Conservation (phyloP, 2,888 invertebrate genomes). For the Caenorhabditis auriculariae region DNA sequence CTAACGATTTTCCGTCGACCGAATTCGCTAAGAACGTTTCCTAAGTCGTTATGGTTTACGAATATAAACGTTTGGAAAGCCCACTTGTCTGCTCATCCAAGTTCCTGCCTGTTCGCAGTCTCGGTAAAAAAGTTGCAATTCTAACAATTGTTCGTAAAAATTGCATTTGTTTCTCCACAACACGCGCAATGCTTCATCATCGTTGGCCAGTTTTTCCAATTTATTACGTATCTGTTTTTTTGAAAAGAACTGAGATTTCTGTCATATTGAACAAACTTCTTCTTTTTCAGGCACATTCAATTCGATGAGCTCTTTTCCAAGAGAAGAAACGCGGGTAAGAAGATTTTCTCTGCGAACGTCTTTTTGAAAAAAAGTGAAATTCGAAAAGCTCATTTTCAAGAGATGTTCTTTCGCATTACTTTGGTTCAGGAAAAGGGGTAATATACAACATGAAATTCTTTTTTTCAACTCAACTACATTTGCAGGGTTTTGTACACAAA, state of each 20-base stretch:
- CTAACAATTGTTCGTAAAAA: slow-evolving; percentile 98
- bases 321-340: slow-evolving; percentile 81
- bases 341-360: no score
- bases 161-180: slow-evolving; percentile 95
- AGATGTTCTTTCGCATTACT: no score
- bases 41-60: neutral
- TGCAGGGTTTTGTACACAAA: no score
- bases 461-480: no score
- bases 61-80: neutral
- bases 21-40: slow-evolving; percentile 93
- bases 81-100: slow-evolving; percentile 99
- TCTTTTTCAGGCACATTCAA: no score
- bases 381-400: no score
- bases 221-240: slow-evolving; percentile 75
- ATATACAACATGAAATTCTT: no score
- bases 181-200: slow-evolving; percentile 79
- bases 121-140: slow-evolving; percentile 93
- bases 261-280: slow-evolving; percentile 90
- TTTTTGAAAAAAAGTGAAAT: no score
- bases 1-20: slow-evolving; percentile 94
- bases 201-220: slow-evolving; percentile 67
- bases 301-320: no score
- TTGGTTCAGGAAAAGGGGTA: no score
- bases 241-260: slow-evolving; percentile 84
- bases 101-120: slow-evolving; percentile 77